Evolutionary conservation across 2,113 vertebrate species (phyloP).

Genomic region (Apodemus sylvaticus): DNA sequence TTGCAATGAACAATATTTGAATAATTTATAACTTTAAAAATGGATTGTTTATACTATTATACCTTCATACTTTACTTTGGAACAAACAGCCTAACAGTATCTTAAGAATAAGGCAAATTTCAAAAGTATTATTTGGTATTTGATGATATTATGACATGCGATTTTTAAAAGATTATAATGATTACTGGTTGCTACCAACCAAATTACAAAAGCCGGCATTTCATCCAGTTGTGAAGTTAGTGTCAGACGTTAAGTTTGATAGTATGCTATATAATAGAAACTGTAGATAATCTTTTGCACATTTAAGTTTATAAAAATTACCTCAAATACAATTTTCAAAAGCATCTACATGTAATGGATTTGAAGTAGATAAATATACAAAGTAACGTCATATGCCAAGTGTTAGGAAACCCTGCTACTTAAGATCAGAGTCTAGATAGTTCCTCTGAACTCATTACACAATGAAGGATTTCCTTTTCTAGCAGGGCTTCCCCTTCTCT

Average conservation of each 20-base stretch:
- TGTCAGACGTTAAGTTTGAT: not conserved
- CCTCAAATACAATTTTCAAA: not conserved
- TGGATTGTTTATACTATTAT: not conserved
- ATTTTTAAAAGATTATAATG: not conserved
- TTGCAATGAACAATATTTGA: constrained; percentile 46
- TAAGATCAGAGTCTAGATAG: too few relatives aligned
- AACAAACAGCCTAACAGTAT: constrained; percentile 17
- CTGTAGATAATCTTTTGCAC: not conserved
- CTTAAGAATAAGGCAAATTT: not conserved
- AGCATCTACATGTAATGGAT: not conserved
- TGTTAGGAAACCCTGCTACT: not conserved
- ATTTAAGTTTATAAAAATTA: constrained; percentile 13
- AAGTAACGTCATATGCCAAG: not conserved
- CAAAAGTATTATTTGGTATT: constrained; percentile 1
- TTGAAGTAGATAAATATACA: not conserved
- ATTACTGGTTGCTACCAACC: constrained; percentile 6
- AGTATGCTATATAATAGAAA: not conserved
- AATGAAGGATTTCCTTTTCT: too few relatives aligned
- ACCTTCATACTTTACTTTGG: constrained; percentile 1
- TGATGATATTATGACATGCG: not conserved
- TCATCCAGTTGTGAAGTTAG: constrained; percentile 30
- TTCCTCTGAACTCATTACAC: too few relatives aligned
- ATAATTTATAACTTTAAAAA: constrained; percentile 43
- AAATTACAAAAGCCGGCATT: constrained; percentile 2
- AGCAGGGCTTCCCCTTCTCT: too few relatives aligned